phyloP scores from a whole-genome alignment of 1,140 invertebrate species.

The Anoplophora glabripennis region DNA sequence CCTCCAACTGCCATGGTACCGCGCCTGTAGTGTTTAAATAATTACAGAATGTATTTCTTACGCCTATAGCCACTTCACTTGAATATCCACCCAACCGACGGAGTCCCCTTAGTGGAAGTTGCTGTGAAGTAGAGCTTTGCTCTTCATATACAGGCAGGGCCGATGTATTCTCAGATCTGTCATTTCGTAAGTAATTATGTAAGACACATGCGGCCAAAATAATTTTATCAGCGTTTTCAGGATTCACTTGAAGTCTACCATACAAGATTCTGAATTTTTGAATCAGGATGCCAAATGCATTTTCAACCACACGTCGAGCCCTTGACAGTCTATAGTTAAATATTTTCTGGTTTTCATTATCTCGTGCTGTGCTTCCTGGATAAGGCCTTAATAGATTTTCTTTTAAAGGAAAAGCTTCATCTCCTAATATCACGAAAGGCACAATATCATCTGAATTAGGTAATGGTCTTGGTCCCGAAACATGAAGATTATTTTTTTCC shows the following conservation, averaged over 20 bases:
- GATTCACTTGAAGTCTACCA: slow-evolving; percentile 40
- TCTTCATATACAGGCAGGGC: too few relatives aligned
- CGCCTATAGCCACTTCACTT: too few relatives aligned
- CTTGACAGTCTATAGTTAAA: slow-evolving; percentile 41
- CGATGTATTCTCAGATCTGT: too few relatives aligned
- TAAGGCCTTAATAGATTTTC: slow-evolving; percentile 41
- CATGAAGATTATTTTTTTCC: slow-evolving; percentile 26
- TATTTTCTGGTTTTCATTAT: slow-evolving; percentile 25
- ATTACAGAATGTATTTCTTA: too few relatives aligned
- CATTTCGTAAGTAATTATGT: slow-evolving; percentile 32
- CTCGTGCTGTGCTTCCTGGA: slow-evolving; percentile 22
- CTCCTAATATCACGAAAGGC: slow-evolving; percentile 42
- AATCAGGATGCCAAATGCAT: slow-evolving; percentile 41
- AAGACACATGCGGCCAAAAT: slow-evolving; percentile 38
- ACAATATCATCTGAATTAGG: slow-evolving; percentile 28
- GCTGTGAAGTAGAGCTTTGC: too few relatives aligned
- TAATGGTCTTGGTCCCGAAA: slow-evolving; percentile 26
- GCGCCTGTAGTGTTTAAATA: too few relatives aligned
- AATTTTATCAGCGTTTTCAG: slow-evolving; percentile 22
- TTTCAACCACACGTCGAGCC: slow-evolving; percentile 48
- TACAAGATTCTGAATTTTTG: slow-evolving; percentile 44
- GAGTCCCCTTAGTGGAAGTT: too few relatives aligned
- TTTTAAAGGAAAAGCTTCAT: slow-evolving; percentile 49
- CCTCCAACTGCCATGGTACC: too few relatives aligned
- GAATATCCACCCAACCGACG: too few relatives aligned